Evolutionary conservation across 35 echinoderm and acorn worm genomes (phyloP).

Genomic region (Heliocidaris tuberculata): DNA sequence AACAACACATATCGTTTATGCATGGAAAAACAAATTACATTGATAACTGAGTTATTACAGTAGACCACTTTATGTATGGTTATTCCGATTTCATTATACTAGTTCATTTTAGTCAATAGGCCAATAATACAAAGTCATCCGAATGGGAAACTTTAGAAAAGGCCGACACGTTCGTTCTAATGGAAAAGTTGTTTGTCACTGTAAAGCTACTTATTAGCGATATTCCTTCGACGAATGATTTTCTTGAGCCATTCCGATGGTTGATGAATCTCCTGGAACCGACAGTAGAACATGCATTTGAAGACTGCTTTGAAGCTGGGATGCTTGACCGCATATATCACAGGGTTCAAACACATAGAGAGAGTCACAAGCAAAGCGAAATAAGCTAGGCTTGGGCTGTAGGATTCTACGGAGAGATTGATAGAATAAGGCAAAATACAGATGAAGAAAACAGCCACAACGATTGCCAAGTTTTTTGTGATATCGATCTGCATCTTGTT

Average conservation of each 20-base stretch:
- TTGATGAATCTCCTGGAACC: conserved; percentile 63
- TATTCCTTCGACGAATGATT: background rate
- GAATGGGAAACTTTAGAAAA: too few species aligned
- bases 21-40: too few species aligned
- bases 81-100: too few species aligned
- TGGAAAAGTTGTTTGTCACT: too few species aligned
- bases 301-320: too few species aligned
- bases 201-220: background rate
- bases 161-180: too few species aligned
- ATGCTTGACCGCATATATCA: too few species aligned
- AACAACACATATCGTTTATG: too few species aligned
- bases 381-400: background rate
- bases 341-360: conserved; percentile 57
- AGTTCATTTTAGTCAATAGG: too few species aligned
- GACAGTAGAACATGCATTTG: conserved; percentile 59
- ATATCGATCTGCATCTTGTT: conserved; percentile 57
- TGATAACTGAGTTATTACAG: too few species aligned
- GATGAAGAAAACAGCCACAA: conserved; percentile 61
- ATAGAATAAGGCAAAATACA: conserved; percentile 53
- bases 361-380: conserved; percentile 47
- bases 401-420: conserved; percentile 41
- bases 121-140: too few species aligned
- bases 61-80: too few species aligned
- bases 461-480: conserved; percentile 75
- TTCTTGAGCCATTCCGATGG: conserved; percentile 44